These are phyloP conservation scores for Antrozous pallidus DNA, from an alignment of 2,797 vertebrate genomes.

Conservation along the genomic window DNA sequence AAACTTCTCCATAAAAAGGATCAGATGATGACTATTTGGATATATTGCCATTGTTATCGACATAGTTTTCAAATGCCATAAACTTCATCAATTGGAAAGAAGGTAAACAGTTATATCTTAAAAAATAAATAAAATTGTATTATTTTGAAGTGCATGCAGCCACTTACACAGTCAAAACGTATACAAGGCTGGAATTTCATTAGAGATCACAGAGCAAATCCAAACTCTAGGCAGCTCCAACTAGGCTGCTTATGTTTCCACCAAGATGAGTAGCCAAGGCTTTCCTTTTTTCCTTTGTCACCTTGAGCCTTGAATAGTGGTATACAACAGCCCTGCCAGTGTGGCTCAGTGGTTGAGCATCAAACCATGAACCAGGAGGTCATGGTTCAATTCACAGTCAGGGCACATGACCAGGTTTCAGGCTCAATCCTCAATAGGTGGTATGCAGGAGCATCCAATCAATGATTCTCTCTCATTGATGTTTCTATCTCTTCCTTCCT, in stretches of 20 bases:
- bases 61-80: conserved; percentile 1
- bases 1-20: conserved; percentile 39
- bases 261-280: not conserved
- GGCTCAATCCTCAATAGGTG: no score
- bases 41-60: conserved; percentile 19
- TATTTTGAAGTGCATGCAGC: not conserved
- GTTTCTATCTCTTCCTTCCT: no score
- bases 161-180: not conserved
- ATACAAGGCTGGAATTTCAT: not conserved
- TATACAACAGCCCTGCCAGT: not conserved
- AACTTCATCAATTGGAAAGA: conserved; percentile 9
- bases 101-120: conserved; percentile 29
- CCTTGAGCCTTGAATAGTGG: not conserved
- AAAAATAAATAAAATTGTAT: conserved; percentile 23
- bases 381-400: no score
- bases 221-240: conserved; percentile 5
- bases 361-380: no score
- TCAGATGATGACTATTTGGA: conserved; percentile 1
- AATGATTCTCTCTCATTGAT: no score
- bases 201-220: not conserved
- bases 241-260: not conserved
- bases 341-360: no score
- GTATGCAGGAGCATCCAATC: no score
- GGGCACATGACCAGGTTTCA: no score
- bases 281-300: not conserved